These are phyloP conservation scores for Apamea sordens DNA, from an alignment of 2,888 invertebrate species.

Conservation along the genomic window DNA sequence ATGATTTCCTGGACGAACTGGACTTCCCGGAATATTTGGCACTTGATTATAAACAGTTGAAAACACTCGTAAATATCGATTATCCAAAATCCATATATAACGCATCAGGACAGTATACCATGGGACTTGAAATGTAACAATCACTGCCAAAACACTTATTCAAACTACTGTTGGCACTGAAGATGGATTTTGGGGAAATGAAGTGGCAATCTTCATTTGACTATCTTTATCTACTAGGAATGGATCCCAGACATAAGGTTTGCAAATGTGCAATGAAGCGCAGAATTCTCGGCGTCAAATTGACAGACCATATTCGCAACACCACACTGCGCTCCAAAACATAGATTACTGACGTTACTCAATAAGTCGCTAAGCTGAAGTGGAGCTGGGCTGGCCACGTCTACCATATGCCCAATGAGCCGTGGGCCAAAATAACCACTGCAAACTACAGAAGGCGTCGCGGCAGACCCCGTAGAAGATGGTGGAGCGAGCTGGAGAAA, in stretches of 20 bases:
- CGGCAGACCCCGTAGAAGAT: too few species aligned
- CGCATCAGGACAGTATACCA: background rate
- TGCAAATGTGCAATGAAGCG: background rate
- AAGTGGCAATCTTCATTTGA: background rate
- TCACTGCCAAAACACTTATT: constrained; percentile 24
- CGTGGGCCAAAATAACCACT: too few species aligned
- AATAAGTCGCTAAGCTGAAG: background rate
- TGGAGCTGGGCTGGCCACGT: too few species aligned
- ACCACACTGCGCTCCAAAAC: background rate
- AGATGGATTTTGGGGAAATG: background rate
- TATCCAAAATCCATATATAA: constrained; percentile 19
- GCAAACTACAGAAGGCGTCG: background rate
- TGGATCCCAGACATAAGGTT: background rate
- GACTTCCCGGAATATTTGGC: constrained; percentile 55
- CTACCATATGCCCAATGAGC: too few species aligned
- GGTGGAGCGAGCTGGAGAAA: background rate
- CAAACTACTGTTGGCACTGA: constrained; percentile 7
- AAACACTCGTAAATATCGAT: constrained; percentile 47
- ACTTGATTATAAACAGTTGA: constrained; percentile 46
- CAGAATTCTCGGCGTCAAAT: background rate
- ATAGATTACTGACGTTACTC: background rate
- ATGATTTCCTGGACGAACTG: constrained; percentile 40
- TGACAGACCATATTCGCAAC: background rate
- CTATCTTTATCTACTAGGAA: background rate
- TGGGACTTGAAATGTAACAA: background rate